Conservation (phyloP, 2,888 invertebrate genomes). For the Heliconius ismenius region DNA sequence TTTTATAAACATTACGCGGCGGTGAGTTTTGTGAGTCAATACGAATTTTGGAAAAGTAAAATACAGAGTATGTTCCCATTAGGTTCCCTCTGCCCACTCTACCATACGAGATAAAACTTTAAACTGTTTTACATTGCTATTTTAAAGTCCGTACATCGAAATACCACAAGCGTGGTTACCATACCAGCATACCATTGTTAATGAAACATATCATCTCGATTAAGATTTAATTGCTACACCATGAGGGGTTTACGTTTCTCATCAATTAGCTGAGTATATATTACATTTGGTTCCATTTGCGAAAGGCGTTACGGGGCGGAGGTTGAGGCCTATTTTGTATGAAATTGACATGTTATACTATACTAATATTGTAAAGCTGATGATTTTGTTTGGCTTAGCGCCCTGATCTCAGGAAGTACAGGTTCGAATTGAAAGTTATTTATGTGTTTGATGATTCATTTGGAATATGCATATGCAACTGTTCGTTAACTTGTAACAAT, state of each 20-base stretch:
- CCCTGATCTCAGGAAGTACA: too few relatives aligned
- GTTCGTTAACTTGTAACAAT: too few relatives aligned
- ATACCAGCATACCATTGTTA: slow-evolving; percentile 41
- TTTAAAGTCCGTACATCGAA: background rate
- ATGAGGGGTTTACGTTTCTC: slow-evolving; percentile 48
- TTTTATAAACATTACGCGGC: too few relatives aligned
- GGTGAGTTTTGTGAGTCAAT: too few relatives aligned
- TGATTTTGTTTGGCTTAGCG: too few relatives aligned
- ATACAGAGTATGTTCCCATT: too few relatives aligned
- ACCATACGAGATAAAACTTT: too few relatives aligned
- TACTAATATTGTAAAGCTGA: background rate
- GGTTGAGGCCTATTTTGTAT: slow-evolving; percentile 2
- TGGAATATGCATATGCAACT: too few relatives aligned
- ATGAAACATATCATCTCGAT: slow-evolving; percentile 50
- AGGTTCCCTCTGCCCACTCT: too few relatives aligned
- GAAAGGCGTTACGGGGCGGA: slow-evolving; percentile 18
- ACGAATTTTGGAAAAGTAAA: too few relatives aligned
- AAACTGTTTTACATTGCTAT: background rate
- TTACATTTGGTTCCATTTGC: slow-evolving; percentile 43
- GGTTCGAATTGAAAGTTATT: too few relatives aligned
- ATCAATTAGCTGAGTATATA: slow-evolving; percentile 49
- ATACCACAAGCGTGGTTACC: background rate
- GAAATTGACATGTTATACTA: background rate
- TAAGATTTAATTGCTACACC: slow-evolving; percentile 61
- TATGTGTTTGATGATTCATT: too few relatives aligned